Evolutionary conservation across 2,888 invertebrate species (phyloP), one percentile per base, ranked within the genome.

Genomic region (Heliconius sara): DNA sequence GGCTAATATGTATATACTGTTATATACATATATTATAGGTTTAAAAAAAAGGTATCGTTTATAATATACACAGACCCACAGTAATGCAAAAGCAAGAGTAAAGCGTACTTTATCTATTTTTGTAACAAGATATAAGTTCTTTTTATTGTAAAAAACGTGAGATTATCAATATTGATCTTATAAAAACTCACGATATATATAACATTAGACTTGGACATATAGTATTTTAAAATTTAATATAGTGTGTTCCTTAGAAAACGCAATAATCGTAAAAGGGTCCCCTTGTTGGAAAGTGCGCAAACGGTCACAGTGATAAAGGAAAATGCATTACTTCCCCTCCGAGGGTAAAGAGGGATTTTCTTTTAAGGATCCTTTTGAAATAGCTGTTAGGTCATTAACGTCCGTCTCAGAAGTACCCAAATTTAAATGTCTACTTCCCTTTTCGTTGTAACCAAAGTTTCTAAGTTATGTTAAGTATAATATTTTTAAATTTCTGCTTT

Each of bases 231-330:
- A 81, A 79, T 76, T 78, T 81, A 57, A 73, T 57, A 79, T 79
- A 43, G 80, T 80, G 75, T 76, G 78, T 81, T 76, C 80, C 90
- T 89, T 90, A 88, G 89, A 89, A 89, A 89, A 89, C 87, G 92
- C 93, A 93, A 95, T 95, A 95, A 93, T 91, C 94, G 92, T 95
- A 94, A 95, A 95, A 93, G 89, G 86, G 87, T 88, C 91, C 92
- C 93, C 93, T 91, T 88, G 89, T 89, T 89, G 91, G 91, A 89
- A 88, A 92, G 90, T 91, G 88, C 89, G 90, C 89, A 89, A 93
- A 92, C 93, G 93, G 94, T 93, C 92, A 87, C 86, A 89, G 91
- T 90, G 92, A 94, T 94, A 94, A 95, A 94, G 91, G 92, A 92
- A 94, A 95, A 95, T 93, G 94, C 95, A 94, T 95, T 94, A 93